Base-by-base conservation (phyloP, 2,888 invertebrate genomes). In the Branchipolynoe longqiensis region DNA sequence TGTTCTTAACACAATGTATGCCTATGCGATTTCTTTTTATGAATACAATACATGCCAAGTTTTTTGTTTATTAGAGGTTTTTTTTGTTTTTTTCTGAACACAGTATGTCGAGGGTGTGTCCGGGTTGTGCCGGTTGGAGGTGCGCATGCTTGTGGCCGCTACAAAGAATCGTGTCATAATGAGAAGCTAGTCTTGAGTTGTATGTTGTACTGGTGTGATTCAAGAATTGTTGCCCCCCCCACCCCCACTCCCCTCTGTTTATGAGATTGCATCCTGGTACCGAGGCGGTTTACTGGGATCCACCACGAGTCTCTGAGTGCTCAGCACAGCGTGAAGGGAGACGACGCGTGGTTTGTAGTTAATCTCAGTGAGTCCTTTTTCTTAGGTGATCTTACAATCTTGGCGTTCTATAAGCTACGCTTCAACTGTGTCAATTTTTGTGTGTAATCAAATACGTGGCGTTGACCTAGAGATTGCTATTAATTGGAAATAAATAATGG, bases 171-270 rank as follows among this genome's bases (percentile, higher is more conserved):
- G 14, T 62, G 62, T n/a, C 62, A 25, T 62, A n/a, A 62, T 62
- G 28, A 28, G 62, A 25, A 31, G 31, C 62, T 69, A 69, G 69
- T 69, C 69, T 56, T 69, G 69, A 69, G 69, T 69, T 69, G 18
- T 69, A 38, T 69, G 69, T 69, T 38, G 69, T 69, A 25, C 69
- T 12, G 6, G 14, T 69, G 22, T 69, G 69, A 3, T 33, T 58
- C 4, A 14, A 8, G 18, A 8, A 48, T 12, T 48, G 8, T 12
- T 48, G 12, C 18, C 18, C 12, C 25, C 56, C 18, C 56, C 56
- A 56, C 25, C 25, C 25, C n/a, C n/a, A n/a, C n/a, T n/a, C n/a
- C n/a, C n/a, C 18, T 48, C 48, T 12, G 18, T 8, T 48, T 48
- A 48, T 18, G 48, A 48, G 48, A 18, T 48, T 48, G 48, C 48